These are phyloP conservation scores for Heliocidaris erythrogramma DNA, from an alignment of 35 echinoderm and acorn worm genomes.

Conservation along the genomic window DNA sequence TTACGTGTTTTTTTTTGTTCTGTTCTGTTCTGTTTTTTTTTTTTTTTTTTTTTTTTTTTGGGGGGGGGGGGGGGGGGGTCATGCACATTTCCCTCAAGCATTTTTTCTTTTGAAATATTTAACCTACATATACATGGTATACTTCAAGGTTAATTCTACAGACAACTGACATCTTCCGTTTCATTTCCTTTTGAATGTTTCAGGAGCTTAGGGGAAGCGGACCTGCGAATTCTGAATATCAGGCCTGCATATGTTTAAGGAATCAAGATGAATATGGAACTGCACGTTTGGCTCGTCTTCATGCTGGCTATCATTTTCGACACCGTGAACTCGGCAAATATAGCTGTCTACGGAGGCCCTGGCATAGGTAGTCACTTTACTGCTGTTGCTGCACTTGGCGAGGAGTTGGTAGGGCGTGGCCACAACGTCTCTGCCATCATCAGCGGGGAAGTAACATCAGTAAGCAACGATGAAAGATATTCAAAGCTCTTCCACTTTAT, in stretches of 20 bases:
- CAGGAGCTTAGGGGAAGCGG: neutral
- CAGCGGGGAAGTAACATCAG: neutral
- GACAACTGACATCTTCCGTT: no score
- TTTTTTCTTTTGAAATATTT: no score
- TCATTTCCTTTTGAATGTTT: neutral
- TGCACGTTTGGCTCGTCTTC: neutral
- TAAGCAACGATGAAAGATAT: neutral
- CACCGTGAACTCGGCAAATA: neutral
- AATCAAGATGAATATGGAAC: neutral
- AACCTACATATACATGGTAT: no score
- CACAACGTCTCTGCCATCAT: constrained; percentile 32
- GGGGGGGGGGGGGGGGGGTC: no score
- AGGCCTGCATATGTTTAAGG: neutral
- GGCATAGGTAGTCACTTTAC: constrained; percentile 16
- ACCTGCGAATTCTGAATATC: neutral
- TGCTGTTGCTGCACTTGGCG: neutral
- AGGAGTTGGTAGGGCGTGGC: constrained; percentile 31
- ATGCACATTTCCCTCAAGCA: no score
- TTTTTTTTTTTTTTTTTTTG: no score
- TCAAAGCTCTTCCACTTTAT: neutral
- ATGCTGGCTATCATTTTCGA: neutral
- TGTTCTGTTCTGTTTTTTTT: no score
- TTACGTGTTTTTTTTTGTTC: no score
- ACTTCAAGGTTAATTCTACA: no score
- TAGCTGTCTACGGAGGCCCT: constrained; percentile 7